Conservation (phyloP, 2,113 vertebrate genomes). For the Xiphophorus maculatus region DNA sequence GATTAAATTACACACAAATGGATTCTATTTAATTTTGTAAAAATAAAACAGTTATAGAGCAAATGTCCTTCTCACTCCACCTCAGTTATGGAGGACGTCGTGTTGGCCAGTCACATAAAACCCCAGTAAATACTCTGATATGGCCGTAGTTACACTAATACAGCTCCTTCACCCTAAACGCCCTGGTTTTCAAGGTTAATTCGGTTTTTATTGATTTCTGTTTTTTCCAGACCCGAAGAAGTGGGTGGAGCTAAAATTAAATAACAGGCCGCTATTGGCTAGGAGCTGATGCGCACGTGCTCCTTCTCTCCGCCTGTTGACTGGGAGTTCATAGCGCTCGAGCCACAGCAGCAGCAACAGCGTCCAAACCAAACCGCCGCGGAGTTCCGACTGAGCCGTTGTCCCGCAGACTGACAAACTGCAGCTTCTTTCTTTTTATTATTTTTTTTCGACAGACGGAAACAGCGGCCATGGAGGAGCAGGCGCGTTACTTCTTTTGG, state of each 20-base stretch:
- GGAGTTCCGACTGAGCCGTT: neutral
- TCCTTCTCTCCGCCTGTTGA: conserved; percentile 50
- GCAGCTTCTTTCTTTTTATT: neutral
- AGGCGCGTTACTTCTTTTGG: conserved; percentile 22
- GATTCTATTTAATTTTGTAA: neutral
- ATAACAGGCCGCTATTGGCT: conserved; percentile 66
- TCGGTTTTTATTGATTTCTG: conserved; percentile 4
- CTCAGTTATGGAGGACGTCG: too few species aligned
- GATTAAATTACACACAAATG: neutral
- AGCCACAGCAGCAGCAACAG: neutral
- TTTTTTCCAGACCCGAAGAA: neutral
- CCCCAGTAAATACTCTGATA: too few species aligned
- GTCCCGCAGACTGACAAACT: neutral
- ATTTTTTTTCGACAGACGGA: neutral
- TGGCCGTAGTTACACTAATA: neutral
- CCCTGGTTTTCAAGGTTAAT: conserved; percentile 35
- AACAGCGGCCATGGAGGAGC: conserved; percentile 63
- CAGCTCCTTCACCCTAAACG: neutral
- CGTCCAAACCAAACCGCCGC: neutral
- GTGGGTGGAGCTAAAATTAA: conserved; percentile 58
- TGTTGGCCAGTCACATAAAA: too few species aligned
- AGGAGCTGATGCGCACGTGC: conserved; percentile 68
- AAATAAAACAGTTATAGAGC: too few species aligned
- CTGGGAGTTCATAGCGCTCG: conserved; percentile 31
- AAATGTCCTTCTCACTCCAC: too few species aligned